Evolutionary conservation across 2,888 invertebrate genomes (phyloP).

Genomic region (Rhagonycha fulva): DNA sequence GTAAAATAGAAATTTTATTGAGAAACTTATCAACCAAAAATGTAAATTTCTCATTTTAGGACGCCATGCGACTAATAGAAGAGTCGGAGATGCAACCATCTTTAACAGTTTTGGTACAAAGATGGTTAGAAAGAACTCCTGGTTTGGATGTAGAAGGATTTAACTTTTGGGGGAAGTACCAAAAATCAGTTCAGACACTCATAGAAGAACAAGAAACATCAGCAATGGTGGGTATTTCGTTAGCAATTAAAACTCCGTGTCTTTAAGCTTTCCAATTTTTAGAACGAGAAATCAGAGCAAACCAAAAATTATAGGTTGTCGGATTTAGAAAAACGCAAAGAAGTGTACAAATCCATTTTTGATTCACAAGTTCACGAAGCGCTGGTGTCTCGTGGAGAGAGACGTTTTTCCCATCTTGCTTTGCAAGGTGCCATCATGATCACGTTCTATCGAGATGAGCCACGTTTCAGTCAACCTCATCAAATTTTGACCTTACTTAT

Average conservation of each 20-base stretch:
- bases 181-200: constrained; percentile 71
- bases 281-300: constrained; percentile 42
- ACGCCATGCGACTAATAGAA: constrained; percentile 61
- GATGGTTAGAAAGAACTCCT: constrained; percentile 94
- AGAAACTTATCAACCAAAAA: not conserved
- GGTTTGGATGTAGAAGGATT: constrained; percentile 84
- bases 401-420: constrained; percentile 87
- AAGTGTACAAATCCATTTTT: constrained; percentile 89
- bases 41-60: constrained; percentile 31
- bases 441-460: constrained; percentile 95
- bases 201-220: constrained; percentile 68
- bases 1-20: not conserved
- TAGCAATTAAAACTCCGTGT: not conserved
- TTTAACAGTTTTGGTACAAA: constrained; percentile 81
- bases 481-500: constrained; percentile 91
- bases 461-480: constrained; percentile 96
- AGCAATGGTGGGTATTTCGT: constrained; percentile 59
- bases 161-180: constrained; percentile 94
- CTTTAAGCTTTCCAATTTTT: not conserved
- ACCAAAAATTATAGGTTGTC: constrained; percentile 66
- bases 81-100: constrained; percentile 84
- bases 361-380: constrained; percentile 83
- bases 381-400: constrained; percentile 82
- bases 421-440: constrained; percentile 98
- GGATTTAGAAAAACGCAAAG: constrained; percentile 78